Percentiles rank a stretch among this genome's conserved stretches.
phyloP scores from a whole-genome alignment of 2,888 invertebrate species.

The Polyploca ridens region DNA sequence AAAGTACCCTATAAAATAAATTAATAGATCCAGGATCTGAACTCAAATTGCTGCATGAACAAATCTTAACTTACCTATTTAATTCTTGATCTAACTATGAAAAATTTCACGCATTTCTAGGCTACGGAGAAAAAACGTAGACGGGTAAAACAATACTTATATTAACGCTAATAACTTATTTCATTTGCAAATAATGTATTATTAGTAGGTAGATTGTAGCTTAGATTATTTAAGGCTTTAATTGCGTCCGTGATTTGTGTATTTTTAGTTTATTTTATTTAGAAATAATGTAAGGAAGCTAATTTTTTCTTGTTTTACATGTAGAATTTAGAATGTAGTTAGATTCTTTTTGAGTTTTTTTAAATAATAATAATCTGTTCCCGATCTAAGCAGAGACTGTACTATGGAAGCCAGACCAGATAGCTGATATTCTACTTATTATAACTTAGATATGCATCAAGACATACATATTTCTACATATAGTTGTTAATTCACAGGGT shows the following conservation, averaged over 20 bases:
- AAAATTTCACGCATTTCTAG: slow-evolving; percentile 65
- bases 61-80: not conserved
- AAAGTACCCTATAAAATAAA: not conserved
- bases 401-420: too few species aligned
- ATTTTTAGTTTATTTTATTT: not conserved
- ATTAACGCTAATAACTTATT: slow-evolving; percentile 25
- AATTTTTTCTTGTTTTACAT: too few species aligned
- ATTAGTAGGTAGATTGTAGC: not conserved
- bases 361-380: not conserved
- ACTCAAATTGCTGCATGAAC: not conserved
- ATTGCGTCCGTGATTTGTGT: not conserved
- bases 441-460: too few species aligned
- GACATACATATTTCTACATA: not conserved
- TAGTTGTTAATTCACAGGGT: slow-evolving; percentile 86
- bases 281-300: too few species aligned
- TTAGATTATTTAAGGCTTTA: not conserved
- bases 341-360: too few species aligned
- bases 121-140: slow-evolving; percentile 82
- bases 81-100: not conserved
- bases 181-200: not conserved
- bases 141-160: slow-evolving; percentile 64
- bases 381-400: not conserved
- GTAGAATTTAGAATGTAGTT: too few species aligned
- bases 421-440: not conserved
- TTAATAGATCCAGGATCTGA: not conserved